Percentiles rank a stretch among this genome's conserved stretches.
Evolutionary conservation across 2,888 invertebrate genomes (phyloP).

Genomic region (Lithophane semibrunnea): DNA sequence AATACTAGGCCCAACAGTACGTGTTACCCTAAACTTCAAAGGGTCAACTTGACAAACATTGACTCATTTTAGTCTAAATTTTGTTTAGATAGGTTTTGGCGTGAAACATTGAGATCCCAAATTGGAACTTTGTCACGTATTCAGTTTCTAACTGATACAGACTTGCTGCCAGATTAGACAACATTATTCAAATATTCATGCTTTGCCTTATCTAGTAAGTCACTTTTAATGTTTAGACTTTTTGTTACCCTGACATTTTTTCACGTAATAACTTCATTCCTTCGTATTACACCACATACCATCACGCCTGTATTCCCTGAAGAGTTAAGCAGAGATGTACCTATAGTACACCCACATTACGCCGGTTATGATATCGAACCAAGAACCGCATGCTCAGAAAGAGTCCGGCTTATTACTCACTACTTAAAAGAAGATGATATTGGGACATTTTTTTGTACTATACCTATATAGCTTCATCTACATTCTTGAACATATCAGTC

Average conservation of each 20-base stretch:
- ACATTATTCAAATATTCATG: neutral
- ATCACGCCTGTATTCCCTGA: too few species aligned
- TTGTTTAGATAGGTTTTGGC: constrained; percentile 59
- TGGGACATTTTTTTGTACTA: neutral
- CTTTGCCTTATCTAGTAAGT: neutral
- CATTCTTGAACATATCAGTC: constrained; percentile 26
- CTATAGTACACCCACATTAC: too few species aligned
- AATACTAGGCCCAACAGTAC: constrained; percentile 22
- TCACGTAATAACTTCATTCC: neutral
- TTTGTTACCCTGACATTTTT: neutral
- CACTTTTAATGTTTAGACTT: neutral
- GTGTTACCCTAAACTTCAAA: constrained; percentile 48
- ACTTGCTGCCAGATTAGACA: constrained; percentile 23
- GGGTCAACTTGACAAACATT: constrained; percentile 59
- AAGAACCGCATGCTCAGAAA: too few species aligned
- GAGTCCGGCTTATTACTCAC: neutral
- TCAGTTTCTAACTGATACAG: constrained; percentile 43
- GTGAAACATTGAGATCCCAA: constrained; percentile 54
- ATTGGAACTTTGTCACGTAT: constrained; percentile 59
- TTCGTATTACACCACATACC: too few species aligned
- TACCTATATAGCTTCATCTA: neutral
- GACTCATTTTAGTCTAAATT: constrained; percentile 61
- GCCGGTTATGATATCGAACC: too few species aligned
- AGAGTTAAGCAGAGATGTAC: too few species aligned
- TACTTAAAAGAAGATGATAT: too few species aligned